These are phyloP conservation scores for Platycheirus albimanus DNA, from an alignment of 2,888 invertebrate species.

Conservation along the genomic window DNA sequence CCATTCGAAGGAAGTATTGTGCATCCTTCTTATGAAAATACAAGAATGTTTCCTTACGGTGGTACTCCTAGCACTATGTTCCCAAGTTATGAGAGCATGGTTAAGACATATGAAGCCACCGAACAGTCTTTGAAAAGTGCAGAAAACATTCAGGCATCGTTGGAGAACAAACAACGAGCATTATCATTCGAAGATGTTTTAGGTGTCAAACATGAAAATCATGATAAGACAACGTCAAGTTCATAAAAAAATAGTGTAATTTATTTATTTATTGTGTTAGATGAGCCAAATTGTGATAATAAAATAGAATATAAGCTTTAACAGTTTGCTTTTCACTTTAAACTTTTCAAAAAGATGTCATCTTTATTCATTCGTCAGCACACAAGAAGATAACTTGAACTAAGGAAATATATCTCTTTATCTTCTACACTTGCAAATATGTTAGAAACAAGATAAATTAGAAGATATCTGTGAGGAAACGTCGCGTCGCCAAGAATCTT, in stretches of 20 bases:
- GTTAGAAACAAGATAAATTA: no score
- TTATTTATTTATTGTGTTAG: background rate
- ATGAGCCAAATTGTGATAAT: constrained; percentile 43
- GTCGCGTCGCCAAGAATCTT: no score
- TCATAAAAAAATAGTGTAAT: background rate
- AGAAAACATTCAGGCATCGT: background rate
- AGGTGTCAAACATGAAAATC: background rate
- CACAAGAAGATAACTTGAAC: no score
- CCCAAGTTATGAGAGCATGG: background rate
- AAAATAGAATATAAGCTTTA: constrained; percentile 34
- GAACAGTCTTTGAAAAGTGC: background rate
- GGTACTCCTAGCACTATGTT: background rate
- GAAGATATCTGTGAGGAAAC: no score
- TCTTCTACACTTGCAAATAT: no score
- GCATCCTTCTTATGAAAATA: background rate
- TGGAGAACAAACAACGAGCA: background rate
- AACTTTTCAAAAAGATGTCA: background rate
- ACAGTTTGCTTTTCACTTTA: background rate
- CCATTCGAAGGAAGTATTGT: background rate
- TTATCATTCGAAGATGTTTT: background rate
- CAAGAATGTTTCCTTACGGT: background rate
- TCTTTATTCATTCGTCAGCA: no score
- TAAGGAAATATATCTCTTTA: no score
- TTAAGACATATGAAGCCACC: background rate
- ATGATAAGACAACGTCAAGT: constrained; percentile 10